A percentile compares a stretch with the other conserved stretches of the same genome.
These are phyloP conservation scores for Trichonephila clavipes DNA, from an alignment of 1,140 invertebrate genomes.

Conservation along the genomic window DNA sequence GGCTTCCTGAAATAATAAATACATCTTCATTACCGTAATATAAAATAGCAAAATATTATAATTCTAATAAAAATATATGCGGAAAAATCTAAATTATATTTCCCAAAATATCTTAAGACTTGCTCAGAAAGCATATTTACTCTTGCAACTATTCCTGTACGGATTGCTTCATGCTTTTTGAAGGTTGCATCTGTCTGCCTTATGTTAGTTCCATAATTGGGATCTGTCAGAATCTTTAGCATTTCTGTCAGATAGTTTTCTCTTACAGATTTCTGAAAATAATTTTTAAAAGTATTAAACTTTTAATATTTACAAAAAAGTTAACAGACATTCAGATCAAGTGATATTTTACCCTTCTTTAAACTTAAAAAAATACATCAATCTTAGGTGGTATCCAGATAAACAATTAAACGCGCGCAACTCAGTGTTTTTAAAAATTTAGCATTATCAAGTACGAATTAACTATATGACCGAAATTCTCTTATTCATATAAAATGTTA, in stretches of 20 bases:
- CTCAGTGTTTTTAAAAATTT: too few species aligned
- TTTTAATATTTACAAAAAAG: too few species aligned
- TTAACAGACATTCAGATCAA: too few species aligned
- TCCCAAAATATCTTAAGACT: neutral
- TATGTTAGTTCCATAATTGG: conserved; percentile 62
- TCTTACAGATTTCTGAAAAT: conserved; percentile 60
- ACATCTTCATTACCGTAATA: neutral
- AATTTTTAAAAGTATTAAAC: neutral
- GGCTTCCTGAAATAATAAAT: conserved; percentile 55
- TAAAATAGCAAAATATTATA: neutral
- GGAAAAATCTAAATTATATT: neutral
- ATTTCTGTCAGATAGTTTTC: conserved; percentile 65
- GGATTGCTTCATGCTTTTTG: conserved; percentile 67
- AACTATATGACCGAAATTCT: too few species aligned
- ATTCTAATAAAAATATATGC: too few species aligned
- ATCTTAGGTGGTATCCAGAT: too few species aligned
- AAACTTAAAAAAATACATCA: too few species aligned
- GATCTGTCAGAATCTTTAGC: conserved; percentile 61
- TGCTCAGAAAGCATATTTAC: neutral
- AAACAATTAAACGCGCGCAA: too few species aligned
- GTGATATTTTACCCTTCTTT: too few species aligned
- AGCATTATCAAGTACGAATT: too few species aligned
- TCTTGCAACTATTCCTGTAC: conserved; percentile 61
- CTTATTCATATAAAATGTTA: too few species aligned
- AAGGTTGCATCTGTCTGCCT: conserved; percentile 69